Base-by-base conservation (phyloP, 1,140 invertebrate species). In the Tachypleus tridentatus region DNA sequence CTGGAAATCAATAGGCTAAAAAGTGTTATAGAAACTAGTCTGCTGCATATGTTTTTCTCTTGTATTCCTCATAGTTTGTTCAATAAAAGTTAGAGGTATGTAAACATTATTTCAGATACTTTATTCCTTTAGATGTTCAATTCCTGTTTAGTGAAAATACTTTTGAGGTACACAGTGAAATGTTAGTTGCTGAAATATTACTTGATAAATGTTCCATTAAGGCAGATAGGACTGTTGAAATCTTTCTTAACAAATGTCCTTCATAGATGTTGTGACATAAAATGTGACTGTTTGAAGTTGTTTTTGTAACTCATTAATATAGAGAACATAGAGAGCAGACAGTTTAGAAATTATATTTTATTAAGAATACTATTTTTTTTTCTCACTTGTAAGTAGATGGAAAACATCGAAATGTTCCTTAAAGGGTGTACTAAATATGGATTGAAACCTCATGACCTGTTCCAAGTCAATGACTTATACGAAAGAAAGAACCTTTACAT, bases 381-480 rank as follows among this genome's bases (percentile, higher is more conserved):
- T 57, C 60, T 9, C 49, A 49, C 67, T 29, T 66, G 11, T 63
- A 69, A 72, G 62, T 67, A 82, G 81, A 79, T 84, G 76, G 84
- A 85, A 75, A 86, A 86, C 73, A 77, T 85, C 52, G 83, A 85
- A 70, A 79, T 83, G 72, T 85, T 86, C 74, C 72, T 86, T 68
- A 83, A 82, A 72, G 82, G 80, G 6, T 80, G 79, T 64, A 80
- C 82, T 69, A 70, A 70, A 4, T 85, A 83, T 70, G 84, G 84
- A 4, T 78, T 85, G 3, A 79, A 80, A 66, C 77, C 81, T 57
- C 78, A 78, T 69, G 81, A 82, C 68, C 75, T 83, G 11, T 85
- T 85, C 73, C 84, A 85, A 75, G 84, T 84, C 29, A 83, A 83
- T 66, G 84, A 85, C 73, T 74, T 85, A 51, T 85, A 82, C 73